Conservation (phyloP, 2,113 vertebrate species). For the Chamaea fasciata region DNA sequence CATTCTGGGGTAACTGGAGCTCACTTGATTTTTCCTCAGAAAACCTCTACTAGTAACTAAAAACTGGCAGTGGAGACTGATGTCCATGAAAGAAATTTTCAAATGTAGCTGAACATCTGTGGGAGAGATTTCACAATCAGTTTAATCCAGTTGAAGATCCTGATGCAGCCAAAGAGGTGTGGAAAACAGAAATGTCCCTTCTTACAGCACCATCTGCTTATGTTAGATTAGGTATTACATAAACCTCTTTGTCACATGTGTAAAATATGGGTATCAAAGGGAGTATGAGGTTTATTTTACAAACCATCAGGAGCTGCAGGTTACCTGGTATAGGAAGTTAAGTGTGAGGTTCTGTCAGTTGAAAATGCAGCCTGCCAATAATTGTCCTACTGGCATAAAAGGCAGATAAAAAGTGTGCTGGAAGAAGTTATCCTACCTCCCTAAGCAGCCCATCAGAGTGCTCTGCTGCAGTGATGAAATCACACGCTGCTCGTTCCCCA, state of each 20-base stretch:
- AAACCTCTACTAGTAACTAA: neutral
- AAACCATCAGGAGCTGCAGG: neutral
- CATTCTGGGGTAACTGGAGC: neutral
- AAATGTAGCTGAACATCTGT: neutral
- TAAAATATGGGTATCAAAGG: neutral
- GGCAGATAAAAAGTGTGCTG: neutral
- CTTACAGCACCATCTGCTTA: neutral
- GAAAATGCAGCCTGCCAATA: neutral
- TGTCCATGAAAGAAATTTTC: fast-evolving
- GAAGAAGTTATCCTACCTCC: neutral
- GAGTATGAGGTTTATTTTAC: neutral
- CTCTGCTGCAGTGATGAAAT: neutral
- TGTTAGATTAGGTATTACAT: neutral
- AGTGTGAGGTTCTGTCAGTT: neutral
- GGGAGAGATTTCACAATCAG: neutral
- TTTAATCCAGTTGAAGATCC: neutral
- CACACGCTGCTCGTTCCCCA: neutral
- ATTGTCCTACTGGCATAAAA: neutral
- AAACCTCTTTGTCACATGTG: neutral
- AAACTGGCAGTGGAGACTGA: neutral
- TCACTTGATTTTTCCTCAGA: neutral
- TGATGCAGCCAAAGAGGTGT: neutral
- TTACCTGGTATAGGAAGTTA: neutral
- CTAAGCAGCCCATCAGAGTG: neutral
- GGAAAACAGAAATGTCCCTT: neutral